Percentiles rank a stretch among this genome's conserved stretches.
Conservation (phyloP, 1,140 invertebrate genomes). For the Nymphalis io region DNA sequence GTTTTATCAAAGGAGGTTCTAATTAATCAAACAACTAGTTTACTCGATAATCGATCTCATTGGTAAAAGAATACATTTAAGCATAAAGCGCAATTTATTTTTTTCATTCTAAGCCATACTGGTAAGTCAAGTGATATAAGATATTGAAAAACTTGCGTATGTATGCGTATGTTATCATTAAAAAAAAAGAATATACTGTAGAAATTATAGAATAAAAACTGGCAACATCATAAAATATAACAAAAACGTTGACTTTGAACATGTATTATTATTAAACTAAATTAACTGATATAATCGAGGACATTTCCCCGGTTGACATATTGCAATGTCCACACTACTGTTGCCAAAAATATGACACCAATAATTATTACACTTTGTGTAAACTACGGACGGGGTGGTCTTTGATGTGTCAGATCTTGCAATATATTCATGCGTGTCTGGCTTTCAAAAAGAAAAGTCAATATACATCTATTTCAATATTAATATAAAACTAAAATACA, state of each 20-base stretch:
- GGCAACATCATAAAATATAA: background rate
- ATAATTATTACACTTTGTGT: slow-evolving; percentile 2
- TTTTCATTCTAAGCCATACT: too few relatives aligned
- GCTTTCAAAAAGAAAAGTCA: background rate
- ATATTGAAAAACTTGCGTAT: background rate
- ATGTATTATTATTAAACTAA: slow-evolving; percentile 13
- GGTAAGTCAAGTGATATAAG: too few relatives aligned
- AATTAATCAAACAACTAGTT: too few relatives aligned
- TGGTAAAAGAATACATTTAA: too few relatives aligned
- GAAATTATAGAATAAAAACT: background rate
- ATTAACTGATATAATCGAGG: background rate
- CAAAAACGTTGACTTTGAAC: background rate
- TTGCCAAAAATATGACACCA: slow-evolving; percentile 8
- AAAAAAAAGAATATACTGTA: background rate
- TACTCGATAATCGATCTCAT: too few relatives aligned
- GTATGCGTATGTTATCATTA: background rate
- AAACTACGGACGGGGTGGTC: background rate
- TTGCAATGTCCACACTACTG: background rate
- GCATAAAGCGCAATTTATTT: too few relatives aligned
- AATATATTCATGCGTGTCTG: background rate
- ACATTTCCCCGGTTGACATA: background rate
- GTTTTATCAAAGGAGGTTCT: too few relatives aligned
- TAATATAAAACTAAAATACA: background rate
- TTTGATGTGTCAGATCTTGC: slow-evolving; percentile 9
- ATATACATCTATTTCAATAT: background rate